Base-by-base conservation (phyloP, 2,797 vertebrate genomes). In the Margarornis squamiger region DNA sequence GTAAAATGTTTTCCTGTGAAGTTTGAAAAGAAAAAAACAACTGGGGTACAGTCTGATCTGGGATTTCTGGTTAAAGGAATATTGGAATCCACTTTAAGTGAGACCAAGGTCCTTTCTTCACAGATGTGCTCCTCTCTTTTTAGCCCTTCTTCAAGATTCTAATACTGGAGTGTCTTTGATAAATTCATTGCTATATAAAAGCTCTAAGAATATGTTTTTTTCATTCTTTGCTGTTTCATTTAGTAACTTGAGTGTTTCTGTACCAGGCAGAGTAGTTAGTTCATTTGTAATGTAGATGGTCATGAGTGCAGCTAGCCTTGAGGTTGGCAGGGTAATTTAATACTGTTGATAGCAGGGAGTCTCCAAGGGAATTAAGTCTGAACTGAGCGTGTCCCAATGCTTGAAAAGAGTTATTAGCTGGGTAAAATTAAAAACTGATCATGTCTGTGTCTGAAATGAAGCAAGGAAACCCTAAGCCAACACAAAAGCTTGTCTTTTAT, bases 281-380 rank as follows among this genome's bases (percentile, higher is more conserved):
- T 92, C 6, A 72, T 95, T 88, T 88, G 79, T 90, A 78, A 94
- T 81, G 88, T 55, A 92, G 45, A 90, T 86, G 30, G 22, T 71
- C 19, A 14, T 68, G 49, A 63, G 15, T 20, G 29, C 43, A 18
- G 41, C 57, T 78, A 57, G 83, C 63, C 45, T 71, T 80, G 22
- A 45, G 41, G 11, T 46, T 91, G 72, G 26, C 36, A 49, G 32
- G 16, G 90, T 84, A 88, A 92, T 74, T 71, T 74, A 81, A 93
- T 86, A n/a, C 32, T 74, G n/a, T 73, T 49, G 19, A 17, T 88
- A 48, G 9, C 2, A 55, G 12, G 55, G 48, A 74, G 19, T 71
- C 36, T 92, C 1, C 41, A 71, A 49, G 48, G 12, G 29, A 71
- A 45, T 63, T 76, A 76, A 65, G 22, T 59, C 52, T 74, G 72